Evolutionary conservation across 2,113 vertebrate species (phyloP).

Genomic region (Diglossa brunneiventris): DNA sequence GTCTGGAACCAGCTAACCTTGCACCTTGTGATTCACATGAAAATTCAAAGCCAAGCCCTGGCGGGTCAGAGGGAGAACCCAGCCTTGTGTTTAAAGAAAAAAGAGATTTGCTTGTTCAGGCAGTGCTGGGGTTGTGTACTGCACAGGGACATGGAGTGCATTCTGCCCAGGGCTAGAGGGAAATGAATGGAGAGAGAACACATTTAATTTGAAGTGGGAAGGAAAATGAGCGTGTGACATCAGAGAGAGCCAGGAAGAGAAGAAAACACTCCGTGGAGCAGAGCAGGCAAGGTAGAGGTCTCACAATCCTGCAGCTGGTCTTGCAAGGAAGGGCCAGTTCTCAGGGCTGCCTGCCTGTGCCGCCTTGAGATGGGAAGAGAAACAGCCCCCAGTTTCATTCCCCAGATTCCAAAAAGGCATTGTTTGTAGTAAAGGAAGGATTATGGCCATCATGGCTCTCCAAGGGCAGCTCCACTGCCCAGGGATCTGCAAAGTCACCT

Average conservation of each 20-base stretch:
- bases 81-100: not conserved
- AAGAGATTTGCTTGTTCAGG: not conserved
- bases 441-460: not conserved
- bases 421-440: not conserved
- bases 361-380: not conserved
- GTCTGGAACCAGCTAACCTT: conserved; percentile 40
- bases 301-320: not conserved
- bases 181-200: not conserved
- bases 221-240: not conserved
- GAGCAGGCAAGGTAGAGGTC: not conserved
- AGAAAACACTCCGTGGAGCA: not conserved
- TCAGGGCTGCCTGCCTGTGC: not conserved
- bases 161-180: not conserved
- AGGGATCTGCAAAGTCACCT: not conserved
- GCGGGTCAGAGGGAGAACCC: not conserved
- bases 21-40: conserved; percentile 11
- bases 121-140: not conserved
- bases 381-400: not conserved
- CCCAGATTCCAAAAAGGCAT: not conserved
- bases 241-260: not conserved
- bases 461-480: not conserved
- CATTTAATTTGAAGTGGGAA: not conserved
- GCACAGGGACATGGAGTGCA: not conserved
- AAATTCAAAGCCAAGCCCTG: conserved; percentile 52
- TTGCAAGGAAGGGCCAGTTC: not conserved